A percentile compares a stretch with the other conserved stretches of the same genome.
phyloP scores from a whole-genome alignment of 1,140 invertebrate species.

The Pararge aegeria region DNA sequence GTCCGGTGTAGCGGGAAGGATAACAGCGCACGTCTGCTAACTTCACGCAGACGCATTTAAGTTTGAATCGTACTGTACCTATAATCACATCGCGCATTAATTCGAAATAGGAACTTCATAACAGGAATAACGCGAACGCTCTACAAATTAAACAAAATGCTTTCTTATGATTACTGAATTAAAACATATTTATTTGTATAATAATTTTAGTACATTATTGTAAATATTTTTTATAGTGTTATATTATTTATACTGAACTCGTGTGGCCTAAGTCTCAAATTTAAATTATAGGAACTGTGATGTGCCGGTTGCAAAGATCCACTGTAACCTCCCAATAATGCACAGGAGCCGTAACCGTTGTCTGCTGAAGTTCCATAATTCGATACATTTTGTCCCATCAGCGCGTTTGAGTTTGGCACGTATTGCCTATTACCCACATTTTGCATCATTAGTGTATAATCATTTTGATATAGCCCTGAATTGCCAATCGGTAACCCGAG shows the following conservation, averaged over 20 bases:
- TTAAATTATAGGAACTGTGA: constrained; percentile 73
- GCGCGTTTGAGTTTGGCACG: constrained; percentile 51
- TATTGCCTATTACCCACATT: constrained; percentile 65
- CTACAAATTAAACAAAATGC: too few species aligned
- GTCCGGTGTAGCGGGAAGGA: too few species aligned
- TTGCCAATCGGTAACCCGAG: constrained; percentile 60
- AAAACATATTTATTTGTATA: background rate
- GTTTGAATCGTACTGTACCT: too few species aligned
- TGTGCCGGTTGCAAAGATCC: constrained; percentile 56
- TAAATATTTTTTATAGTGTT: background rate
- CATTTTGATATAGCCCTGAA: constrained; percentile 68
- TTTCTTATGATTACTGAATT: too few species aligned
- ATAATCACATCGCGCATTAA: too few species aligned
- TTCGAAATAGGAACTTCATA: too few species aligned
- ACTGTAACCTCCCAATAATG: constrained; percentile 65
- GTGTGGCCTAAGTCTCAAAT: constrained; percentile 71
- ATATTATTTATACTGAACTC: constrained; percentile 77
- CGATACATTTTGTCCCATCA: constrained; percentile 55
- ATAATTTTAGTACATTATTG: background rate
- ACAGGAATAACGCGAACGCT: too few species aligned
- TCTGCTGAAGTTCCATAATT: constrained; percentile 47
- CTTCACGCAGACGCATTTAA: too few species aligned
- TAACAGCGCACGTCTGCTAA: too few species aligned
- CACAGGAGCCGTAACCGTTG: constrained; percentile 60
- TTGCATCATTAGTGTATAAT: constrained; percentile 75